Conservation (phyloP, 1,140 invertebrate species). For the Gryllus bimaculatus region DNA sequence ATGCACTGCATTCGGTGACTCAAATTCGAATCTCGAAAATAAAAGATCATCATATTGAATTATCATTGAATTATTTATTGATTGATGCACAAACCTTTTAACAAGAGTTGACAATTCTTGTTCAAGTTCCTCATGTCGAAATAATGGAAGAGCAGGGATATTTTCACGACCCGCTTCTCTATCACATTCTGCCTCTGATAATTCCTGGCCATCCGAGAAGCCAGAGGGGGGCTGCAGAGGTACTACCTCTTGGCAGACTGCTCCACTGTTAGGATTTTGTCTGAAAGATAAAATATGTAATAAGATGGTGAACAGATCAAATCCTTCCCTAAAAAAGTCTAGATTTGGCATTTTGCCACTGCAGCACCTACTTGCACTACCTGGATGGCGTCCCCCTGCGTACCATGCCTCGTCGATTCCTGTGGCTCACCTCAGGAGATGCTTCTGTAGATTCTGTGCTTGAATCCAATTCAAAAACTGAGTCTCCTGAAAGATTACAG, state of each 20-base stretch:
- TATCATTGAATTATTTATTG: background rate
- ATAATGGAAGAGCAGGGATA: conserved; percentile 14
- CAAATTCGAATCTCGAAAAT: background rate
- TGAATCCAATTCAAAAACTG: conserved; percentile 22
- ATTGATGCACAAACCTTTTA: conserved; percentile 15
- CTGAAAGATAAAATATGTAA: background rate
- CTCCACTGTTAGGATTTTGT: background rate
- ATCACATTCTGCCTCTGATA: conserved; percentile 22
- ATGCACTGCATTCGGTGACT: background rate
- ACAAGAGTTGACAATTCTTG: conserved; percentile 21
- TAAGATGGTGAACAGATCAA: background rate
- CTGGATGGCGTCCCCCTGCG: conserved; percentile 20
- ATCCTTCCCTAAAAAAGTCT: conserved; percentile 8
- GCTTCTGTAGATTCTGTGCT: conserved; percentile 25
- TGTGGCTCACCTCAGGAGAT: conserved; percentile 22
- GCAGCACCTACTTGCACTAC: conserved; percentile 25
- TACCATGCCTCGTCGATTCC: conserved; percentile 12
- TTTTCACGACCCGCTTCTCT: conserved; percentile 21
- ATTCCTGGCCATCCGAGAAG: conserved; percentile 27
- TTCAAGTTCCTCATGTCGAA: conserved; percentile 22
- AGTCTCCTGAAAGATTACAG: background rate
- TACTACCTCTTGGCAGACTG: conserved; percentile 16
- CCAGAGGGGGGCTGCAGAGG: conserved; percentile 26
- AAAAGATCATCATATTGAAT: background rate
- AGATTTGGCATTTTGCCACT: conserved; percentile 9